phyloP scores from a whole-genome alignment of 2,888 invertebrate species.

The Girardia tigrina region DNA sequence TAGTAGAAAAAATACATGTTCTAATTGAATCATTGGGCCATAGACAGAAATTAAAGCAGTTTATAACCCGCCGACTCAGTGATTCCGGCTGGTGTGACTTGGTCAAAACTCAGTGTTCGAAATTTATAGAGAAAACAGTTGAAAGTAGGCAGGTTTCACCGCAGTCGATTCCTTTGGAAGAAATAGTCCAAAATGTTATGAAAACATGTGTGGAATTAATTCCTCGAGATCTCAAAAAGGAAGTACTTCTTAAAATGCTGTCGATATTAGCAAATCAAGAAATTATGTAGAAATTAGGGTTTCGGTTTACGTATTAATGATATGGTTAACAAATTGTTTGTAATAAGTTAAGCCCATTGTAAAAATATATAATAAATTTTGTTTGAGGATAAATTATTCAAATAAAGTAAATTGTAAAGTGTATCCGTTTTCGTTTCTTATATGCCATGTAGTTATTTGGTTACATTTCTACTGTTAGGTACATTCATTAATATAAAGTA shows the following conservation, averaged over 20 bases:
- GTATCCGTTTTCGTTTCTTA: too few relatives aligned
- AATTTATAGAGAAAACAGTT: background rate
- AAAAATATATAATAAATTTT: too few relatives aligned
- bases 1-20: background rate
- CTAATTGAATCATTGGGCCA: background rate
- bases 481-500: too few relatives aligned
- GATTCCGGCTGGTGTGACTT: conserved; percentile 2
- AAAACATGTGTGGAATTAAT: background rate
- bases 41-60: background rate
- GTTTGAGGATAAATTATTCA: too few relatives aligned
- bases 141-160: background rate
- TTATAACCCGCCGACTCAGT: background rate
- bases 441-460: too few relatives aligned
- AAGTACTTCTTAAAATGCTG: background rate
- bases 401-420: too few relatives aligned
- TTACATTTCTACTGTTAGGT: too few relatives aligned
- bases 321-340: too few relatives aligned
- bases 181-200: conserved; percentile 10
- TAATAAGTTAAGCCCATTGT: too few relatives aligned
- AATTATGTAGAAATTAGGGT: too few relatives aligned
- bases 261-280: background rate
- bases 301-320: too few relatives aligned
- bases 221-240: background rate
- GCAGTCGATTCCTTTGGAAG: background rate
- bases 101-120: background rate